Evolutionary conservation across 2,113 vertebrate genomes (phyloP), one percentile per base, ranked within the genome.

Genomic region (Neomonachus schauinslandi): DNA sequence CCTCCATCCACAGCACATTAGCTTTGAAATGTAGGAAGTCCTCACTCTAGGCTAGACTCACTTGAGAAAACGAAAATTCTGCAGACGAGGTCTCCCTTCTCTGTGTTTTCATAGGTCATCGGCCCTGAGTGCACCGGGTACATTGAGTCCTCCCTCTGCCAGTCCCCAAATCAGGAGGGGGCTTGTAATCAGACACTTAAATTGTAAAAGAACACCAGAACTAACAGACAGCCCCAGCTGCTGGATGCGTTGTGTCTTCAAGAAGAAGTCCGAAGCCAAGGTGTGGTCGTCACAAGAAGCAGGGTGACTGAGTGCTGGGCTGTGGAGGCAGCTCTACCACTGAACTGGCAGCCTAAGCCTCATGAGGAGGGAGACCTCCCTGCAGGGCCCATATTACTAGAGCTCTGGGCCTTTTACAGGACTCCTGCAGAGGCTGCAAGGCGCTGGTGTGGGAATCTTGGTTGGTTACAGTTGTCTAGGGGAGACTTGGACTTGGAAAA

Each of bases 1-100:
- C 21, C 15, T 79, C 63, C 19, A 69, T 57, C 4, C 24, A 9
- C 0, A 31, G 33, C 12, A 85, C 14, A 46, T n/a, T 74, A 81
- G 42, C 51, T 93, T 89, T 89, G 51, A 92, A 82, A 95, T 82
- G 51, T 39, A 90, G 63, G 19, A 94, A 84, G 31, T 2, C 59
- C 5, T 82, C 92, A 14, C 13, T 84, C 24, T 63, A 57, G 16
- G 13, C 2, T 51, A 69, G 12, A 57, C 31, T 89, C 59, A 26
- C 51, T n/a, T 39, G 93, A 49, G 22, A 42, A 89, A 96, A 55
- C 0, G 31, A 61, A 33, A 77, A 31, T 69, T 31, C 69, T 11
- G 28, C 90, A 39, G 61, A 69, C 18, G 71, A 71, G 26, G 51
- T 59, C 24, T 82, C 49, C 16, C 0, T 84, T 24, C 6, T 72